Percentiles rank a stretch among this genome's conserved stretches.
Conservation (phyloP, 2,888 invertebrate species). For the Hemistola chrysoprasaria region DNA sequence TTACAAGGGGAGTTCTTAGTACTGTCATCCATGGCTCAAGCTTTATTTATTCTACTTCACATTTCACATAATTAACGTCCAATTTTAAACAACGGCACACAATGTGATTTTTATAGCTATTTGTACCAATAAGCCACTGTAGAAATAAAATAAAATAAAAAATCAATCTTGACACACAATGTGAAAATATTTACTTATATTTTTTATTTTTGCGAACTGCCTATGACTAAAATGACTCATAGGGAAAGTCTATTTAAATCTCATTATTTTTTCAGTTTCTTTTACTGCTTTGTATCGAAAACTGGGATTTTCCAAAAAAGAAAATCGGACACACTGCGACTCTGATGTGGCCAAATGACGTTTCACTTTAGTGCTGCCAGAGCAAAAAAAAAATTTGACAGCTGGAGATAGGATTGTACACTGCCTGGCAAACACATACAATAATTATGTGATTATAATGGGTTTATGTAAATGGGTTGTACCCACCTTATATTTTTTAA, state of each 20-base stretch:
- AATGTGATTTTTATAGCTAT: slow-evolving; percentile 72
- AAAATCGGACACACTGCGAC: slow-evolving; percentile 29
- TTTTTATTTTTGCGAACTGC: slow-evolving; percentile 42
- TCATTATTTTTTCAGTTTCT: slow-evolving; percentile 9
- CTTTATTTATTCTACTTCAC: slow-evolving; percentile 63
- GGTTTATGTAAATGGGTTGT: no score
- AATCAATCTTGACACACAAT: slow-evolving; percentile 72
- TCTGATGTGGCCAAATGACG: slow-evolving; percentile 39
- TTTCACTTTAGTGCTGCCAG: slow-evolving; percentile 8
- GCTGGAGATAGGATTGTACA: no score
- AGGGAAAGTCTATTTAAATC: slow-evolving; percentile 23
- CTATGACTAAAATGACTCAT: slow-evolving; percentile 35
- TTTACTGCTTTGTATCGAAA: slow-evolving; percentile 16
- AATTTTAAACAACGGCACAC: slow-evolving; percentile 63
- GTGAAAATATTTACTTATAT: slow-evolving; percentile 70
- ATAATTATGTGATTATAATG: no score
- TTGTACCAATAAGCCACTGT: slow-evolving; percentile 76
- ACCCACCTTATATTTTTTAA: no score
- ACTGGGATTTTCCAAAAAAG: slow-evolving; percentile 41
- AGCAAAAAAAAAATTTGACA: no score
- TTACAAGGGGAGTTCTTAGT: slow-evolving; percentile 76
- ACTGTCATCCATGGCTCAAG: slow-evolving; percentile 75
- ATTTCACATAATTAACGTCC: slow-evolving; percentile 68
- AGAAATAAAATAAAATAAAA: slow-evolving; percentile 71
- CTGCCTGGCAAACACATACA: no score